Percentiles rank a stretch among this genome's conserved stretches.
phyloP scores from a whole-genome alignment of 1,140 invertebrate genomes.

The Zelostemma sp. region DNA sequence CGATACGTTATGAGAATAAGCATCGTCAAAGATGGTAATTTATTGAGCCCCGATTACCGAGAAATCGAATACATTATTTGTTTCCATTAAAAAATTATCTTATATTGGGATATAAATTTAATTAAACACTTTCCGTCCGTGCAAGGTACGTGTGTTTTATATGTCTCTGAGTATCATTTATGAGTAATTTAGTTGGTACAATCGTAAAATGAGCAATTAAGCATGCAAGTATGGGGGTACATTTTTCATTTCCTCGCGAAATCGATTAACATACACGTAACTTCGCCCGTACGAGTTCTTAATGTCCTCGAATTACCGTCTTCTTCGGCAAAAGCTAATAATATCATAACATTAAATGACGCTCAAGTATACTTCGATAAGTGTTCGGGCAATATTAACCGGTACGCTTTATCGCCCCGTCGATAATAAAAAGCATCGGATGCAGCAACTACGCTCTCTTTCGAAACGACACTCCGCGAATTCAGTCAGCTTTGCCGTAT shows the following conservation, averaged over 20 bases:
- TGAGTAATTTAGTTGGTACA: neutral
- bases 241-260: neutral
- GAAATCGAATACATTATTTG: no score
- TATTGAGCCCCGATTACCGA: no score
- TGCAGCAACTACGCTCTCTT: no score
- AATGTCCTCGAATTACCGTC: constrained; percentile 21
- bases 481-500: no score
- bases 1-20: neutral
- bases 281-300: constrained; percentile 16
- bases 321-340: constrained; percentile 21
- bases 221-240: neutral
- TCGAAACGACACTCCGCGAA: neutral
- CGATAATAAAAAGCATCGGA: neutral
- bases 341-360: constrained; percentile 23
- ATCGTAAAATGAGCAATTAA: constrained; percentile 1
- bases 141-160: no score
- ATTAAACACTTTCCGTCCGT: no score
- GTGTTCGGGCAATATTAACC: neutral
- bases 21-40: neutral
- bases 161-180: no score
- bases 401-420: neutral
- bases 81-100: neutral
- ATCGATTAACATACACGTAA: constrained; percentile 19
- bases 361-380: constrained; percentile 24
- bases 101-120: no score